Evolutionary conservation across 2,113 vertebrate species (phyloP).

Genomic region (Sinocyclocheilus anophthalmus): DNA sequence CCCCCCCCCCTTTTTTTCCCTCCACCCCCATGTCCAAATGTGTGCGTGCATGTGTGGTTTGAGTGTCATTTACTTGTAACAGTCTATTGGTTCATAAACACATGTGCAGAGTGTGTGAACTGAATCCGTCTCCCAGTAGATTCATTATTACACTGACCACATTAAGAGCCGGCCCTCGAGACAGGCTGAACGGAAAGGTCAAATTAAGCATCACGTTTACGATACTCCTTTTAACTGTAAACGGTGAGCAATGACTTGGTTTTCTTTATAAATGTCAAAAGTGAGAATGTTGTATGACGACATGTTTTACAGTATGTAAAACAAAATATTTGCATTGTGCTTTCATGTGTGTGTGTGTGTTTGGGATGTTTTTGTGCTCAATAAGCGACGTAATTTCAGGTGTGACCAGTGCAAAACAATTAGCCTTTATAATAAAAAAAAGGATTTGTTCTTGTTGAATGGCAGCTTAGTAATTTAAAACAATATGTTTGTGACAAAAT

Average conservation of each 20-base stretch:
- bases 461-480: neutral
- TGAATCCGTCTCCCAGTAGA: conserved; percentile 23
- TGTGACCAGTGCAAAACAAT: neutral
- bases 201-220: neutral
- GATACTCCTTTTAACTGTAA: neutral
- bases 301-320: conserved; percentile 15
- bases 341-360: neutral
- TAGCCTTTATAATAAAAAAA: neutral
- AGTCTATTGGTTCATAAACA: neutral
- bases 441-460: neutral
- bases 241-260: neutral
- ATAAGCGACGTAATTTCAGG: neutral
- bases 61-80: neutral
- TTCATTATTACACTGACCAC: conserved; percentile 51
- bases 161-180: conserved; percentile 18
- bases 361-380: neutral
- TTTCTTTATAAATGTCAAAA: neutral
- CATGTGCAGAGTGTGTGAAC: conserved; percentile 26
- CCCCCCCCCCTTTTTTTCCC: no score
- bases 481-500: neutral
- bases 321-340: conserved; percentile 28
- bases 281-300: neutral
- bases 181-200: neutral
- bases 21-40: neutral
- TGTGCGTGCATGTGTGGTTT: neutral